Conservation (phyloP, 2,113 vertebrate genomes). For the Campylorhamphus procurvoides region DNA sequence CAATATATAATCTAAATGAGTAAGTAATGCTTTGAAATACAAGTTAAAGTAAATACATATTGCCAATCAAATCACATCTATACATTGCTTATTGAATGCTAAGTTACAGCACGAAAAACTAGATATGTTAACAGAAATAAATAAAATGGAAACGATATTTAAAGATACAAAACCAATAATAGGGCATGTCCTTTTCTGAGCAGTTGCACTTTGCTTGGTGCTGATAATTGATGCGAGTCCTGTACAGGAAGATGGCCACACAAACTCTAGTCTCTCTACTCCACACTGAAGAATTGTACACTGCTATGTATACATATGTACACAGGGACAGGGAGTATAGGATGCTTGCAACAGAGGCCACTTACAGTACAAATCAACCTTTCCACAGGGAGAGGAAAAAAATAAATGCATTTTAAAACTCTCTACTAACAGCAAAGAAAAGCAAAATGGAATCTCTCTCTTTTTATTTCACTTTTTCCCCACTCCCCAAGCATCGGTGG, state of each 20-base stretch:
- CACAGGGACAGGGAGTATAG: conserved; percentile 79
- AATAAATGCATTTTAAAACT: not conserved
- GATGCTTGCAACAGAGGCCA: conserved; percentile 77
- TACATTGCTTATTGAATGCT: conserved; percentile 85
- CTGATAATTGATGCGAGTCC: conserved; percentile 44
- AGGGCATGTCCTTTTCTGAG: conserved; percentile 59
- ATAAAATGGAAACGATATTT: conserved; percentile 87
- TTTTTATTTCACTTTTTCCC: not conserved
- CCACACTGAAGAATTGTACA: conserved; percentile 84
- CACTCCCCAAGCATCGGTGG: not conserved
- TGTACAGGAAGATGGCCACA: conserved; percentile 92
- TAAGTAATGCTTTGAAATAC: conserved; percentile 74
- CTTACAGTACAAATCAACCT: conserved; percentile 71
- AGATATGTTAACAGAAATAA: conserved; percentile 92
- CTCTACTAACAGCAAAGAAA: conserved; percentile 38
- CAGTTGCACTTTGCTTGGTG: conserved; percentile 46
- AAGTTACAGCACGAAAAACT: conserved; percentile 78
- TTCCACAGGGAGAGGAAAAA: conserved; percentile 46
- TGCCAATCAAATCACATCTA: conserved; percentile 83
- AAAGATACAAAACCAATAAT: conserved; percentile 71
- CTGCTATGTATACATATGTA: conserved; percentile 94
- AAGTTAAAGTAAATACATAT: conserved; percentile 86
- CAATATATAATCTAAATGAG: conserved; percentile 82
- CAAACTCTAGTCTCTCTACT: conserved; percentile 85
- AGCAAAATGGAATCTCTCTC: conserved; percentile 36